phyloP scores from a whole-genome alignment of 37 sponge, comb jelly and placozoan species.

The Diacarnus erythraeanus region DNA sequence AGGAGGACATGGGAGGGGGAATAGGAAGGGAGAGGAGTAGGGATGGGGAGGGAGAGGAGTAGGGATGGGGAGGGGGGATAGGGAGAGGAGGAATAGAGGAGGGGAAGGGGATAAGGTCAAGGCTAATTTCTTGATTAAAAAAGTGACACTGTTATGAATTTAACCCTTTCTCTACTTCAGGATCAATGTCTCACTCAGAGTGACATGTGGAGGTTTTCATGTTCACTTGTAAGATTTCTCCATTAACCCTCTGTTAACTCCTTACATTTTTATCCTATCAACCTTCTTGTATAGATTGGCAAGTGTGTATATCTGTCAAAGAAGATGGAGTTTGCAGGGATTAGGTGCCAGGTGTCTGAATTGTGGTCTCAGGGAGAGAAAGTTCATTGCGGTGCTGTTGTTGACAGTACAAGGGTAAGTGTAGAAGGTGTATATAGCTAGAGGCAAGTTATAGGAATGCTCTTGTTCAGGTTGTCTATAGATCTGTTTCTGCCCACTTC shows the following conservation, averaged over 20 bases:
- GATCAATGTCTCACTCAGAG: constrained; percentile 71
- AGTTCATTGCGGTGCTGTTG: constrained; percentile 43
- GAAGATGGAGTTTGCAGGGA: constrained; percentile 41
- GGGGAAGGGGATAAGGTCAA: too few species aligned
- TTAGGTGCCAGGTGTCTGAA: constrained; percentile 25
- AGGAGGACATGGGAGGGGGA: too few species aligned
- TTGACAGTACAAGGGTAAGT: constrained; percentile 50
- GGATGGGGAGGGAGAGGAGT: too few species aligned
- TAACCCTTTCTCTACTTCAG: neutral
- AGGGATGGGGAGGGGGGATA: too few species aligned
- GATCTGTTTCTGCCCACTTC: constrained; percentile 73
- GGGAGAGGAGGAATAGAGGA: too few species aligned
- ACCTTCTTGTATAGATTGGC: constrained; percentile 22
- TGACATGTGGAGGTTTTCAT: constrained; percentile 88
- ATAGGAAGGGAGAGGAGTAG: too few species aligned
- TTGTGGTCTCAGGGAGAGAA: constrained; percentile 55
- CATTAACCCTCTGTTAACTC: neutral
- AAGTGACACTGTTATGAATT: too few species aligned
- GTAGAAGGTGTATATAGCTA: neutral
- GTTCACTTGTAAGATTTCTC: constrained; percentile 56
- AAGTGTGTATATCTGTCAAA: constrained; percentile 48
- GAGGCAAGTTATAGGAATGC: neutral
- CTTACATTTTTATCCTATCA: neutral
- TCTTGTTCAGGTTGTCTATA: constrained; percentile 60
- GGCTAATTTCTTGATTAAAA: too few species aligned